These are phyloP conservation scores for Dendrocincla tyrannina DNA, from an alignment of 2,797 vertebrate genomes.

Conservation along the genomic window DNA sequence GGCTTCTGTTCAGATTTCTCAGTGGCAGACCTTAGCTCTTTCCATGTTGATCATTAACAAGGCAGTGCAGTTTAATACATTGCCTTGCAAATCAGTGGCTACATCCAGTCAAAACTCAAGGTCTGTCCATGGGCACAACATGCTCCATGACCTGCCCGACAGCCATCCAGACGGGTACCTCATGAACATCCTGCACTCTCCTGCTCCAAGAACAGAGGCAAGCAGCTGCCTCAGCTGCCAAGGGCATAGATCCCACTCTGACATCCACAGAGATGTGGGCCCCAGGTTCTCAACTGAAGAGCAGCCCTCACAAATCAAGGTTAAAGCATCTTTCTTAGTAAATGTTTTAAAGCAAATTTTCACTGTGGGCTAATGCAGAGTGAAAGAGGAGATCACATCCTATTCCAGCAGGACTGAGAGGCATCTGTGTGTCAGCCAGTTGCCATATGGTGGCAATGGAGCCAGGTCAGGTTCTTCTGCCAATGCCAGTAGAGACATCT, in stretches of 20 bases:
- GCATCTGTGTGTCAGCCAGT: neutral
- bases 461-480: neutral
- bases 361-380: neutral
- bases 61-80: neutral
- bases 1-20: neutral
- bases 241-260: rapidly evolving
- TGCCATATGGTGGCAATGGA: neutral
- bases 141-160: rapidly evolving
- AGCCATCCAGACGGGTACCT: neutral
- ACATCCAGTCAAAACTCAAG: neutral
- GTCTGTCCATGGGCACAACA: neutral
- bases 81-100: neutral
- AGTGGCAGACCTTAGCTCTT: neutral
- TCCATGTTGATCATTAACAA: neutral
- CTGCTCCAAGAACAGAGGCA: neutral
- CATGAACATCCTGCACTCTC: neutral
- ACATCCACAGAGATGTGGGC: too few relatives aligned
- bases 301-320: neutral
- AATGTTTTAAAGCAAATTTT: neutral
- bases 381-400: neutral
- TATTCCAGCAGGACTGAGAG: neutral
- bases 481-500: neutral
- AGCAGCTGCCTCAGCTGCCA: neutral
- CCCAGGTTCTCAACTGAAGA: neutral
- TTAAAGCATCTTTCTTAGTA: neutral